Conservation (phyloP, 2,797 vertebrate species). For the Pogonophryne albipinna region DNA sequence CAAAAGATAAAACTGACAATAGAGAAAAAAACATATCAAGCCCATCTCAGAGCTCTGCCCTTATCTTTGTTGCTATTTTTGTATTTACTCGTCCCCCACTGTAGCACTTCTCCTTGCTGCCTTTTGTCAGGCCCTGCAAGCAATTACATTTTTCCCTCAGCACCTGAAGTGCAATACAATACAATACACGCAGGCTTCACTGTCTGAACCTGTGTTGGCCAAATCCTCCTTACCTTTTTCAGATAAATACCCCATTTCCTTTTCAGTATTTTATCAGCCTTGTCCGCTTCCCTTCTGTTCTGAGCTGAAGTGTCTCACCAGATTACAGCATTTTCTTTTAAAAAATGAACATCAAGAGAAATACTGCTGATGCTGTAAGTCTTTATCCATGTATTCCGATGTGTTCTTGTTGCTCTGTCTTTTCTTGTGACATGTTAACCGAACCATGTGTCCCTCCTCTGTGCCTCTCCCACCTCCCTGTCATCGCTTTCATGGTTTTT, state of each 20-base stretch:
- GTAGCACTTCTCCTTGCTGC: constrained; percentile 62
- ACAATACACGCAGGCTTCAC: constrained; percentile 62
- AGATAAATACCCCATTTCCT: constrained; percentile 32
- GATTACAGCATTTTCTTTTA: constrained; percentile 47
- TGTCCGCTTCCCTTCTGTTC: constrained; percentile 32
- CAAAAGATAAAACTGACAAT: constrained; percentile 80
- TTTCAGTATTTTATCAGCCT: constrained; percentile 51
- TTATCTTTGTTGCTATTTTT: constrained; percentile 83
- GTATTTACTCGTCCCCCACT: constrained; percentile 74
- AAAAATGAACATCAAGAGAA: constrained; percentile 61
- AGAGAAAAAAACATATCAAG: constrained; percentile 68
- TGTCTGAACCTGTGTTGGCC: constrained; percentile 66
- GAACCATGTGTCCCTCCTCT: constrained; percentile 30
- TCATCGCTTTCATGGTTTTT: constrained; percentile 29
- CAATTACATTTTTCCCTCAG: constrained; percentile 79
- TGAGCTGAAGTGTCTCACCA: constrained; percentile 34
- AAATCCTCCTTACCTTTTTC: constrained; percentile 67
- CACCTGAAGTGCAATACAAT: constrained; percentile 74
- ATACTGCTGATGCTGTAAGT: constrained; percentile 55
- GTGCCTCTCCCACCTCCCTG: constrained; percentile 20
- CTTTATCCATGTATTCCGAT: constrained; percentile 53
- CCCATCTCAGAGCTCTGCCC: constrained; percentile 73
- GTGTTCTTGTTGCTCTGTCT: constrained; percentile 45
- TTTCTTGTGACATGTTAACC: constrained; percentile 51
- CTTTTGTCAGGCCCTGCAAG: constrained; percentile 82